These are phyloP conservation scores for Notamacropus eugenii DNA, from an alignment of 2,797 vertebrate species.

Conservation along the genomic window DNA sequence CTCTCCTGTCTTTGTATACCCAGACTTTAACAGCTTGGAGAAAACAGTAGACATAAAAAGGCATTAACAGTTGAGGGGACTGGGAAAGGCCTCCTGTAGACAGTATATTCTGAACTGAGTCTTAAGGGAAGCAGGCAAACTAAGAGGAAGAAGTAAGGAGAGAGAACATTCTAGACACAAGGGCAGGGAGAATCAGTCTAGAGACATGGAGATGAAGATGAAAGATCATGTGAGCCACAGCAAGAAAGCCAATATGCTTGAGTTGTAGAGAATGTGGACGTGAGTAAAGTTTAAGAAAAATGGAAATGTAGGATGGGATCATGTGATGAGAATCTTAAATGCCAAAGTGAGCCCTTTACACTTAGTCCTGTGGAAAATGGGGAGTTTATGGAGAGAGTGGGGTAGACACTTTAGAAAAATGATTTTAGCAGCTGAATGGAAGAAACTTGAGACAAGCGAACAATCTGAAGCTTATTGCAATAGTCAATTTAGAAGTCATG, in stretches of 20 bases:
- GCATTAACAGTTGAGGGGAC: background rate
- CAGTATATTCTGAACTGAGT: background rate
- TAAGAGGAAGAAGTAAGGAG: background rate
- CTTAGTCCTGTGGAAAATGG: background rate
- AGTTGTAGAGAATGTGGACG: background rate
- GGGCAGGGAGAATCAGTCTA: background rate
- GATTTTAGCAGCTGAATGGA: background rate
- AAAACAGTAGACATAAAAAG: background rate
- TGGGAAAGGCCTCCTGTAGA: background rate
- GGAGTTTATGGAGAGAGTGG: background rate
- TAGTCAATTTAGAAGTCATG: background rate
- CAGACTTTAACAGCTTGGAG: too few species aligned
- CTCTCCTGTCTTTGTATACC: too few species aligned
- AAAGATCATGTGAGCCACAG: background rate
- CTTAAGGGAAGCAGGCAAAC: background rate
- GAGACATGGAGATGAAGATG: background rate
- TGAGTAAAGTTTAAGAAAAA: background rate
- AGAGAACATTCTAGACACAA: background rate
- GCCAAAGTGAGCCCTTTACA: background rate
- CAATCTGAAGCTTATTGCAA: background rate
- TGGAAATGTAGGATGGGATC: background rate
- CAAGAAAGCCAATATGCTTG: background rate
- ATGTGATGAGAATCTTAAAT: background rate
- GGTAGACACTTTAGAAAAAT: background rate
- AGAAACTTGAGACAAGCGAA: constrained; percentile 9